Conservation (phyloP, 2,797 vertebrate species). For the Lepidocolaptes lacrymiger region DNA sequence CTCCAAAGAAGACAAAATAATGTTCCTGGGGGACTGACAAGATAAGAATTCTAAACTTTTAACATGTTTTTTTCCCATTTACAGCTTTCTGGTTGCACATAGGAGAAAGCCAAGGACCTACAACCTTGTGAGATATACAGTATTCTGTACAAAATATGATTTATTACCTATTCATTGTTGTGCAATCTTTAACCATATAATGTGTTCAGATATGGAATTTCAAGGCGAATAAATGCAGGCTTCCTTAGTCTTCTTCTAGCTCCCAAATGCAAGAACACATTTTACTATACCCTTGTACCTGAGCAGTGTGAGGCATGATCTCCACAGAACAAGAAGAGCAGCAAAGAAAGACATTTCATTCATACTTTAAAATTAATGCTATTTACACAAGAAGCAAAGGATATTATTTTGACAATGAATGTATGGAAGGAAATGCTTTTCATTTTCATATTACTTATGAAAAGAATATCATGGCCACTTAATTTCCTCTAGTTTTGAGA, state of each 20-base stretch:
- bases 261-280: neutral
- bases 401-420: neutral
- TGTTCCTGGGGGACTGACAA: neutral
- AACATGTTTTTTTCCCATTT: neutral
- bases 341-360: neutral
- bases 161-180: neutral
- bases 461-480: neutral
- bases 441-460: neutral
- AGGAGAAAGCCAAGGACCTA: neutral
- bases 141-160: neutral
- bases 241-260: neutral
- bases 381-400: neutral
- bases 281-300: neutral
- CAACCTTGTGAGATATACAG: neutral
- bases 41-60: neutral
- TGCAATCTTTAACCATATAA: neutral
- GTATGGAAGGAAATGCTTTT: neutral
- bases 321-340: neutral
- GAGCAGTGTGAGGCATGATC: neutral
- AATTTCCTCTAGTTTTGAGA: neutral
- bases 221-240: neutral
- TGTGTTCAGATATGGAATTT: neutral
- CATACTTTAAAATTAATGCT: neutral
- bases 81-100: neutral
- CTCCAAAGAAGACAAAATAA: neutral